phyloP scores from a whole-genome alignment of 37 sponge, comb jelly and placozoan genomes.

The Aphrocallistes beatrix region DNA sequence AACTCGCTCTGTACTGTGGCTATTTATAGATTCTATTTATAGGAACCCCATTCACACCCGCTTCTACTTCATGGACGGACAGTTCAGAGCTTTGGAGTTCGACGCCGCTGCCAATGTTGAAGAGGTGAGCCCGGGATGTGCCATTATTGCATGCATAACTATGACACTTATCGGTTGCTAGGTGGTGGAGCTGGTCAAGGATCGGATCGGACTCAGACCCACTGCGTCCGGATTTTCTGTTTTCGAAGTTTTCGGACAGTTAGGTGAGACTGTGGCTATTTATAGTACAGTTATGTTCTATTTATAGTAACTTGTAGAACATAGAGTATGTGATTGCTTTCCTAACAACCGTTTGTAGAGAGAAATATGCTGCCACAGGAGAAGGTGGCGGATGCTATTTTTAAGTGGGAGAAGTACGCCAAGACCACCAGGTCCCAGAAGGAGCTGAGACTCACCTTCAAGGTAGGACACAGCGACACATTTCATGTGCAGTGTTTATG shows the following conservation, averaged over 20 bases:
- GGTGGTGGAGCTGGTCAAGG: conserved; percentile 82
- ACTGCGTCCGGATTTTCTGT: conserved; percentile 64
- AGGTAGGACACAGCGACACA: no score
- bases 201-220: conserved; percentile 60
- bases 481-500: no score
- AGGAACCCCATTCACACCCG: conserved; percentile 82
- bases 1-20: not conserved
- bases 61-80: conserved; percentile 92
- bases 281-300: not conserved
- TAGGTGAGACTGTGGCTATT: conserved; percentile 24
- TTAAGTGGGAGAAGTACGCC: conserved; percentile 95
- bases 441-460: conserved; percentile 76
- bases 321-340: not conserved
- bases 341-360: conserved; percentile 25
- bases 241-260: conserved; percentile 80
- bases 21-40: conserved; percentile 11
- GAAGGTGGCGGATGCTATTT: conserved; percentile 93
- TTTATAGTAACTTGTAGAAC: not conserved
- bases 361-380: conserved; percentile 82
- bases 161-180: conserved; percentile 11
- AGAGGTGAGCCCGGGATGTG: conserved; percentile 47
- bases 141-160: not conserved
- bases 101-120: conserved; percentile 66
- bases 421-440: conserved; percentile 62
- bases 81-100: conserved; percentile 90